Base-by-base conservation (phyloP, 2,113 vertebrate genomes). In the Craseonycteris thonglongyai region DNA sequence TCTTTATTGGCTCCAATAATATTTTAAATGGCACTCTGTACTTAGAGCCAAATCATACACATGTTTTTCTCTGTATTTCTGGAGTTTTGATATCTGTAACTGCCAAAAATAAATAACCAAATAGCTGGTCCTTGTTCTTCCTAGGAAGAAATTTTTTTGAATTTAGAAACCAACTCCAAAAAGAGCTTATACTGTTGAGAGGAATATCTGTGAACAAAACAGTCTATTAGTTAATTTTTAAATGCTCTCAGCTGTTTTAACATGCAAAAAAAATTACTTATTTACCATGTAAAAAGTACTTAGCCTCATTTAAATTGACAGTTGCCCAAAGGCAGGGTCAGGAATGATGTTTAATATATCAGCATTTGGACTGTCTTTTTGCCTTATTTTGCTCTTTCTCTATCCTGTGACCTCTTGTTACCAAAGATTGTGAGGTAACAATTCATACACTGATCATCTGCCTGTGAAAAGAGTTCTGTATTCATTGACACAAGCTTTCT, bases 21-120 rank as follows among this genome's bases (percentile, higher is more conserved):
- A 82, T 65, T 97, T 93, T 94, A 93, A 95, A 96, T 54, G 56
- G 0, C 26, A 84, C 4, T 68, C 28, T 80, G 69, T 45, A 2
- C 49, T 94, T 94, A 47, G 0, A 81, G 71, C 33, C 76, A 95
- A 95, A 61, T 65, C 14, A 14, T 93, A 88, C 47, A 94, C 59
- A 26, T 7, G 9, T 35, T 66, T 9, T 28, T 66, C 8, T 1
- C 24, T 45, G 28, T 4, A 63, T 84, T 88, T 42, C 47, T 95
- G 28, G 38, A 35, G 5, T 10, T 84, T 94, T n/a, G 84, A 56
- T 90, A 93, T 91, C 97, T 93, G 42, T 58, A 1, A 28, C 10
- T 95, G 54, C 6, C 66, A 66, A 83, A 14, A 91, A 93, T 93
- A 24, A 54, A 58, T 45, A 58, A 74, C 38, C 35, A 85, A 88